Evolutionary conservation across 2,797 vertebrate genomes (phyloP), one percentile per base, ranked within the genome.

Genomic region (Typhlichthys subterraneus): DNA sequence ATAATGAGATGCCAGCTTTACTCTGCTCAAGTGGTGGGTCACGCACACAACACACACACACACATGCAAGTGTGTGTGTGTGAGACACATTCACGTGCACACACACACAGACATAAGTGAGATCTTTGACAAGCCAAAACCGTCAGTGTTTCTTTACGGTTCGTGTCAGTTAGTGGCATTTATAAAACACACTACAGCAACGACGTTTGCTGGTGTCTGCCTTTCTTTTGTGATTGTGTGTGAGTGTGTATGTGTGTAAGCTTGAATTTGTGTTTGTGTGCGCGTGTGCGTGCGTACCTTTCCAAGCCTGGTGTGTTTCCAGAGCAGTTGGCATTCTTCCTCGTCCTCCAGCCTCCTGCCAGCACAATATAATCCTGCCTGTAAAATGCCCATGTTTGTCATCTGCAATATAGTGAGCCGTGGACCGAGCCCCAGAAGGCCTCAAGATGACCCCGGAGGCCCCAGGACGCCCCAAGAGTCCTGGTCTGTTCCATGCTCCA

Each of bases 361-460:
- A 84, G 76, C 61, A 86, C 72, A 80, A 85, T 79, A 87, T 86
- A 88, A 89, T 89, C 84, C 81, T 61, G 70, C 73, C 73, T 51
- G 61, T 82, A 89, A 90, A 50, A 88, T 83, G 76, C 80, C 77
- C 65, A 76, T 81, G 81, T 87, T 84, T 87, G 81, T 87, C 88
- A 89, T 89, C 80, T 81, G 62, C 79, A 84, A 77, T 87, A 84
- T 84, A 85, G 72, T 72, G 60, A 54, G 61, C 53, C 29, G 3
- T 12, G n/a, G 29, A 51, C 13, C 2, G 23, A 38, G 2, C 17
- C 23, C 10, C 13, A 61, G 45, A 4, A 12, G 45, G 45, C 8
- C 45, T 9, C 2, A 2, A 46, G 45, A 46, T 46, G 45, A 12
- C 9, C 12, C 46, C 4, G 11, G 11, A n/a, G 11, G 11, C 12